A percentile compares a stretch with the other conserved stretches of the same genome.
phyloP scores from a whole-genome alignment of 2,888 invertebrate genomes.

The Pseudanteris insignis region DNA sequence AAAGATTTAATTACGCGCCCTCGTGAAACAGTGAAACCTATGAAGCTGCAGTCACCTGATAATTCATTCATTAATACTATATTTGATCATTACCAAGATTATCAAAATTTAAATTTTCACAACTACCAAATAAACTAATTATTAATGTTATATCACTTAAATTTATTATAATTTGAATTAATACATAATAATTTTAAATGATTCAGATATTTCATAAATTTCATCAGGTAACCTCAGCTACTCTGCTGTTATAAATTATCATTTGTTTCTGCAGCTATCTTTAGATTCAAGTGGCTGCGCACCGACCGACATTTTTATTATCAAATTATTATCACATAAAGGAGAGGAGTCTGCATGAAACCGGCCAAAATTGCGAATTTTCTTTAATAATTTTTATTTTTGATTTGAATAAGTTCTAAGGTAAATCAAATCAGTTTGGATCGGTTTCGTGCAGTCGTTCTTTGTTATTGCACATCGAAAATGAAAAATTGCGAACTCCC shows the following conservation, averaged over 20 bases:
- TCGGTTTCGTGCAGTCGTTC: slow-evolving; percentile 4
- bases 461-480: slow-evolving; percentile 22
- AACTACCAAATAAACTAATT: no score
- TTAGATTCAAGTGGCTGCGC: slow-evolving; percentile 10
- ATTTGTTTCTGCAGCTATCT: background rate
- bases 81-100: no score
- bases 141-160: no score
- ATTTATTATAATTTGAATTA: no score
- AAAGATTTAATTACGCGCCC: slow-evolving; percentile 38
- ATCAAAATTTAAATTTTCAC: no score
- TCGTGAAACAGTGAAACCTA: slow-evolving; percentile 33
- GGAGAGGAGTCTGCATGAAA: slow-evolving; percentile 9
- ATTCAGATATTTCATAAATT: no score
- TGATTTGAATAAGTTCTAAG: background rate
- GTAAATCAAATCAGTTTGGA: background rate
- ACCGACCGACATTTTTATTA: slow-evolving; percentile 39
- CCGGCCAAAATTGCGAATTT: background rate
- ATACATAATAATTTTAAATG: no score
- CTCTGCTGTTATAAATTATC: no score
- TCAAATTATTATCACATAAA: slow-evolving; percentile 42
- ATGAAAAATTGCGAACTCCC: slow-evolving; percentile 13
- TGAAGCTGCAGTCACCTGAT: slow-evolving; percentile 9
- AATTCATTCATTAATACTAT: no score
- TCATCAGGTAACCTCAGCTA: no score
- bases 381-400: background rate